Base-by-base conservation (phyloP, 2,888 invertebrate species). In the Oxyteleia sp. region DNA sequence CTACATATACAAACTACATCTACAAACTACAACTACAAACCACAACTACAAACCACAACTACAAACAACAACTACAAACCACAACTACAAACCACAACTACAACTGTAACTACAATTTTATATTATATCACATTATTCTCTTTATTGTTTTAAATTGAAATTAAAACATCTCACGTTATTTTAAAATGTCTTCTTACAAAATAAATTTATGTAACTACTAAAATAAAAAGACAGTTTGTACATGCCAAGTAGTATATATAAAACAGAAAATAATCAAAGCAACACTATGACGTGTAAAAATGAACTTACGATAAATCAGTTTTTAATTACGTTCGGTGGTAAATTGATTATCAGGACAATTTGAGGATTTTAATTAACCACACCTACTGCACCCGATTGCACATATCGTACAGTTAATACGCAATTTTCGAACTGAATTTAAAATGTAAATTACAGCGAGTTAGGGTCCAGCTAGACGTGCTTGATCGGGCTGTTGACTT, bases 371-470 rank as follows among this genome's bases (percentile, higher is more conserved):
- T 43, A 43, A 43, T 43, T 43, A 43, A 7, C n/a, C 16, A 43
- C 43, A 15, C 43, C 43, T 43, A 43, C 13, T 15, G 43, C 16
- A 13, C 16, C 16, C 16, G 45, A 45, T 45, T 16, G 18, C 45
- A 8, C 45, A 18, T 45, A 45, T 45, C 18, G 45, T 45, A 7
- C 45, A 2, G 4, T 45, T 8, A 15, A 45, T 16, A 45, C 7
- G 45, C 45, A 45, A 45, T 45, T 18, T 18, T 45, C 45, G 10
- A 45, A 16, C 45, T 18, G 45, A 45, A 45, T 18, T 45, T 45
- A 18, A 45, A 45, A 45, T 45, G 18, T 18, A 45, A 45, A 45
- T 45, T 45, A 45, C 45, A 4, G 18, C 18, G 45, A 45, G 18
- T 18, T 45, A 10, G 18, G 18, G 8, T 13, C 7, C 7, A 43